Conservation (phyloP, 2,888 invertebrate species). For the Cyaniris semiargus region DNA sequence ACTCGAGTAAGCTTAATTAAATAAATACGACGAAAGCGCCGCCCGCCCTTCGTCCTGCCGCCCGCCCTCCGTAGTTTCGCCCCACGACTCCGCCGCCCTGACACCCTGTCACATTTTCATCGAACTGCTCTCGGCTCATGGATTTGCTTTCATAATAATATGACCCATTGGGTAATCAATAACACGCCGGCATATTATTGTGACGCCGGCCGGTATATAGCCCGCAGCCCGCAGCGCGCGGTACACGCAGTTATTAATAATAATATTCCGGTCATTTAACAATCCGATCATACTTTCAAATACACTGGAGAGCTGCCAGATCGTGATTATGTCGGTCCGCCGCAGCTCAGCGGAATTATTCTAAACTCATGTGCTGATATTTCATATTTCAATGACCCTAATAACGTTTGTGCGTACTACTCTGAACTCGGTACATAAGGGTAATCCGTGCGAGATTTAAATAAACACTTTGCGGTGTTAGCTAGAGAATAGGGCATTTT, state of each 20-base stretch:
- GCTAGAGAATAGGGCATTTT: background rate
- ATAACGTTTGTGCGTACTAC: background rate
- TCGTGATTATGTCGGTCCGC: background rate
- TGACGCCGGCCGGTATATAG: background rate
- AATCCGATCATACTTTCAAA: constrained; percentile 19
- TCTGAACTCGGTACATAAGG: background rate
- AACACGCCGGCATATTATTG: background rate
- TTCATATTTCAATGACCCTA: constrained; percentile 24
- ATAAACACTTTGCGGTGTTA: background rate
- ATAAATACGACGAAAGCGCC: background rate
- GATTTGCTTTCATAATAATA: background rate
- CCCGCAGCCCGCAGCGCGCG: background rate
- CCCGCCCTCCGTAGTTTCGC: background rate
- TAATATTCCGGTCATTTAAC: constrained; percentile 19
- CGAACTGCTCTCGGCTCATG: background rate
- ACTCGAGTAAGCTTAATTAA: background rate
- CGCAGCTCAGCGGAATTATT: constrained; percentile 4
- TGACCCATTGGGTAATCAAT: background rate
- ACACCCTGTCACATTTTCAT: background rate
- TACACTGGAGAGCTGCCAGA: constrained; percentile 13
- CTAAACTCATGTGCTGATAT: constrained; percentile 12
- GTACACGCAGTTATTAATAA: background rate
- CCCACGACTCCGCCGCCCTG: background rate
- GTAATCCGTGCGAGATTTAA: background rate
- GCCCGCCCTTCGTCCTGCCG: background rate